A percentile compares a stretch with the other conserved stretches of the same genome.
Conservation (phyloP, 2,113 vertebrate species). For the Phoenicopterus ruber region DNA sequence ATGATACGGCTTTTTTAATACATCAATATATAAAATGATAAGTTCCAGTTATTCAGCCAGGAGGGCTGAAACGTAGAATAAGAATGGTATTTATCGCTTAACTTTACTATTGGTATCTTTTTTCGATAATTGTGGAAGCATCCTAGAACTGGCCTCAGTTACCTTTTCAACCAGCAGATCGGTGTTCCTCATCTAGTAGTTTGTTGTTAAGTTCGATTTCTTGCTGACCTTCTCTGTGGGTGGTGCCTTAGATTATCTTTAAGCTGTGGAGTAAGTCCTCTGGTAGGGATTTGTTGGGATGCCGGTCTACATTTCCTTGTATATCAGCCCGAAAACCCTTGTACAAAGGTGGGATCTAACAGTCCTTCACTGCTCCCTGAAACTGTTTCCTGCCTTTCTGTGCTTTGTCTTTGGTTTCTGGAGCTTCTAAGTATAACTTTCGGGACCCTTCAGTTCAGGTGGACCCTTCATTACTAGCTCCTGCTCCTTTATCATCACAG, state of each 20-base stretch:
- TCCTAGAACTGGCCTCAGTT: background rate
- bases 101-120: background rate
- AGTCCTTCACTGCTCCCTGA: background rate
- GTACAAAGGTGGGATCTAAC: background rate
- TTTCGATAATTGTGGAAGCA: background rate
- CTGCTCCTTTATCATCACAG: background rate
- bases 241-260: background rate
- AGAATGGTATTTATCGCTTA: background rate
- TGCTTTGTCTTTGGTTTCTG: background rate
- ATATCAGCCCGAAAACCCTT: background rate
- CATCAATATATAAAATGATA: background rate
- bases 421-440: background rate
- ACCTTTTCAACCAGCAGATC: background rate
- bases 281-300: background rate
- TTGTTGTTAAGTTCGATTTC: background rate
- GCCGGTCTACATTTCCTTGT: background rate
- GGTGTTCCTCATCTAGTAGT: background rate
- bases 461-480: background rate
- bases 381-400: background rate
- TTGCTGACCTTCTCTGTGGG: background rate
- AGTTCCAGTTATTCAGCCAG: background rate
- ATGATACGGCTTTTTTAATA: background rate
- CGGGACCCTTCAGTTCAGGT: background rate
- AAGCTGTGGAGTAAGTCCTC: background rate
- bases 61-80: background rate